Percentiles rank a stretch among this genome's conserved stretches.
Evolutionary conservation across 2,113 vertebrate genomes (phyloP).

Genomic region (Sprattus sprattus): DNA sequence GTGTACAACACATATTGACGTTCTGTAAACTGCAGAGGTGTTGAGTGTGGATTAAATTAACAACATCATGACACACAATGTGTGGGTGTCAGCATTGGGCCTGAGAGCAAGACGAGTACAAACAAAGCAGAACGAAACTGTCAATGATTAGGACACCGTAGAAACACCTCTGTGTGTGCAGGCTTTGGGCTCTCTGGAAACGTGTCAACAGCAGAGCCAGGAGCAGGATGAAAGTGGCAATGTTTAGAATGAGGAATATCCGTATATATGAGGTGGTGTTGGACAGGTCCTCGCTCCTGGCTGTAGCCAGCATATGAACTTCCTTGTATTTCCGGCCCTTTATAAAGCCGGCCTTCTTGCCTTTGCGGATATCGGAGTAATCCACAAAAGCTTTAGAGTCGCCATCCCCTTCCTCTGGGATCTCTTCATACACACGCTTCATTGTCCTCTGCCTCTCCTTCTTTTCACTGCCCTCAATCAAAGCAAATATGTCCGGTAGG

Average conservation of each 20-base stretch:
- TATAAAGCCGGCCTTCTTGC: constrained; percentile 65
- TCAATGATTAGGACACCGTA: constrained; percentile 88
- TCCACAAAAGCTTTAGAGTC: constrained; percentile 88
- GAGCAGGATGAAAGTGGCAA: constrained; percentile 90
- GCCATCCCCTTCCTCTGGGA: constrained; percentile 81
- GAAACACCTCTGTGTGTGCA: constrained; percentile 87
- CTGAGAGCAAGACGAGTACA: constrained; percentile 93
- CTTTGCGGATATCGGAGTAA: constrained; percentile 80
- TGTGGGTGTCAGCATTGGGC: constrained; percentile 79
- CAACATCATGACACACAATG: background rate
- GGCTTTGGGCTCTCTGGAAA: constrained; percentile 84
- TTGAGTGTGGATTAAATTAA: background rate
- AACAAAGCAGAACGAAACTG: constrained; percentile 88
- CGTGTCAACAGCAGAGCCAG: constrained; percentile 86
- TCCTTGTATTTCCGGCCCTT: constrained; percentile 74
- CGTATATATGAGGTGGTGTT: constrained; percentile 84
- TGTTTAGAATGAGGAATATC: constrained; percentile 92
- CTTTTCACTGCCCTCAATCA: constrained; percentile 89
- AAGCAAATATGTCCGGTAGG: constrained; percentile 90
- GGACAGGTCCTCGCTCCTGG: constrained; percentile 66
- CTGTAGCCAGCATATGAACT: constrained; percentile 67
- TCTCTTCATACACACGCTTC: constrained; percentile 81
- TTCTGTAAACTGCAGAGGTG: constrained; percentile 21
- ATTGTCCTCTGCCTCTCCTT: constrained; percentile 83
- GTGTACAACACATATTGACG: constrained; percentile 38